Evolutionary conservation across 2,888 invertebrate species (phyloP), one percentile per base, ranked within the genome.

Genomic region (Spicauda simplicius): DNA sequence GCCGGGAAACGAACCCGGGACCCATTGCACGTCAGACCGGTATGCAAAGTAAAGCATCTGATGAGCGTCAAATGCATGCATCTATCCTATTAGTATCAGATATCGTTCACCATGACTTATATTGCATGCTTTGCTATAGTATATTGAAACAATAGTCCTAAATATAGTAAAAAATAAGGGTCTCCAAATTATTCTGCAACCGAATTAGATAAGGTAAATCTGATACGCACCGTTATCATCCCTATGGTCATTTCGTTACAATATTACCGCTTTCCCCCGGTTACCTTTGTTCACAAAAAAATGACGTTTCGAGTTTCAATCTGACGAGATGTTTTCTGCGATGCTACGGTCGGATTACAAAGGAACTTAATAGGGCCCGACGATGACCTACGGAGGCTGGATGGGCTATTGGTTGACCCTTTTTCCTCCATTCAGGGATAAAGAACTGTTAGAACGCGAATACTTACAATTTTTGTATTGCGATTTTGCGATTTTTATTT

Each of bases 291-390:
- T 48, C 58, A 54, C 59, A 65, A 68, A 68, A n/a, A 61, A 68
- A 69, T 68, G 68, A 53, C 57, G 60, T 65, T 64, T 60, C 68
- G 63, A 63, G 64, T 70, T 71, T 65, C 68, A 65, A 69, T 70
- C 60, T 66, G 65, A 63, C 19, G 61, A 66, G 68, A 67, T 64
- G 57, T 64, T 64, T 64, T 64, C 64, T 52, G 52, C 41, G 57
- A 64, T 53, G 52, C 52, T 71, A 67, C 68, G 72, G 70, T 70
- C 73, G 71, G 72, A 74, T 73, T 77, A 74, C 76, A 78, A 78
- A 79, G 73, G 73, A 75, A 73, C 74, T 75, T 75, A 76, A 78
- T 76, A 76, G 74, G 70, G 64, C 70, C 70, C 69, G 57, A 68
- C 67, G 69, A 74, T 75, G 69, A 76, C 73, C 76, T 77, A 74